These are phyloP conservation scores for Pocota personata DNA, from an alignment of 2,888 invertebrate species.

Conservation along the genomic window DNA sequence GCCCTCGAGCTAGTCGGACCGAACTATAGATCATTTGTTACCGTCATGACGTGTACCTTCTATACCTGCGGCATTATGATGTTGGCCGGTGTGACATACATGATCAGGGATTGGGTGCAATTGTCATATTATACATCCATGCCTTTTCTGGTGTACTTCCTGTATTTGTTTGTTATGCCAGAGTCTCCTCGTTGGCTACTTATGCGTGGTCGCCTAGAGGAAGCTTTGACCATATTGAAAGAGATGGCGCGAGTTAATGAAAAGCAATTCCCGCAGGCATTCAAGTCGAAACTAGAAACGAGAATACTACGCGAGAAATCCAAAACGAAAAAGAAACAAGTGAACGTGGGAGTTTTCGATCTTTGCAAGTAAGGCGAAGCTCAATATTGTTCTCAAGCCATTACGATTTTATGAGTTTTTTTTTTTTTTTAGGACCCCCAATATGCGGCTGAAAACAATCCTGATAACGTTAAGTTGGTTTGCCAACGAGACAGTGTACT, in stretches of 20 bases:
- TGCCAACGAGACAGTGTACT: slow-evolving; percentile 95
- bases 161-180: slow-evolving; percentile 93
- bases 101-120: slow-evolving; percentile 92
- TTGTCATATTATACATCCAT: slow-evolving; percentile 91
- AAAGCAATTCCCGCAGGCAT: slow-evolving; percentile 89
- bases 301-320: slow-evolving; percentile 87
- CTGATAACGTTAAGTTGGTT: slow-evolving; percentile 95
- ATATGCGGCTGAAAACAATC: slow-evolving; percentile 93
- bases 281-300: slow-evolving; percentile 88
- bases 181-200: slow-evolving; percentile 97
- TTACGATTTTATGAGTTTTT: background rate
- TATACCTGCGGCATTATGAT: slow-evolving; percentile 94
- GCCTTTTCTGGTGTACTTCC: slow-evolving; percentile 92
- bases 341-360: slow-evolving; percentile 82
- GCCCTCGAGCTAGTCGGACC: slow-evolving; percentile 96
- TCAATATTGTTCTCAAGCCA: background rate
- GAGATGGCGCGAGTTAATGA: slow-evolving; percentile 91
- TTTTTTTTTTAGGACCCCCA: slow-evolving; percentile 86
- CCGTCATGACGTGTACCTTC: slow-evolving; percentile 95
- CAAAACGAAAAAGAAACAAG: slow-evolving; percentile 84
- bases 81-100: slow-evolving; percentile 92
- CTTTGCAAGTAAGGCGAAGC: slow-evolving; percentile 79
- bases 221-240: slow-evolving; percentile 91
- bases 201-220: slow-evolving; percentile 91
- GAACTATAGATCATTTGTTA: slow-evolving; percentile 95